Evolutionary conservation across 2,797 vertebrate genomes (phyloP), one percentile per base, ranked within the genome.

Genomic region (Poeciliopsis infans): DNA sequence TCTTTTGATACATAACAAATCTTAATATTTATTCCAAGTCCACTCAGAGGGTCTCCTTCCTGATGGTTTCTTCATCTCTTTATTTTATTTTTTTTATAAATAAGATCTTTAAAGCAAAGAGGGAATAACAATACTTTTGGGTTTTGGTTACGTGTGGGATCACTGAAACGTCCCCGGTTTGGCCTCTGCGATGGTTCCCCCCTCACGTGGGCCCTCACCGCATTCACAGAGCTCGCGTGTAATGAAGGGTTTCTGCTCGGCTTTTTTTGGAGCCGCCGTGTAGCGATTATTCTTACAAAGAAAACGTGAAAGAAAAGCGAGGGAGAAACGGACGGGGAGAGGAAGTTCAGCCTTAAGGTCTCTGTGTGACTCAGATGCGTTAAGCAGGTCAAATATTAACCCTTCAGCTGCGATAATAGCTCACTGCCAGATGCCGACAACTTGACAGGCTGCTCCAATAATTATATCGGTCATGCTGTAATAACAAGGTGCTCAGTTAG

Each of bases 121-220:
- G 77, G 82, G 83, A 85, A 94, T 75, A 94, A 94, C 93, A 95
- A 95, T 93, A 91, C 93, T 91, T 94, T 90, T 93, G 89, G 91
- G 90, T 93, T 92, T 69, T 71, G 86, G 49, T 53, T 91, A 92
- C 92, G 83, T 92, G 89, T 85, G 92, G 90, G 88, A 93, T 86
- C 82, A 92, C 87, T 83, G 80, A 85, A 85, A 83, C 85, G 61
- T 81, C 76, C 72, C 83, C 82, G 33, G 84, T 73, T 72, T 43
- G 87, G 89, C 83, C 79, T 87, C 83, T 85, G 83, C 86, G 91
- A 89, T 91, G 91, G 89, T 90, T 86, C 76, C 90, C 89, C 90
- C 88, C 89, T 80, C 57, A n/a, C 74, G 2, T 11, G 83, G 89
- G 83, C 87, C 89, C 87, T 43, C 83, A 79, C 77, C 88, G 31